Base-by-base conservation (phyloP, 92 coral and sea anemone genomes). In the Zoanthus sociatus region DNA sequence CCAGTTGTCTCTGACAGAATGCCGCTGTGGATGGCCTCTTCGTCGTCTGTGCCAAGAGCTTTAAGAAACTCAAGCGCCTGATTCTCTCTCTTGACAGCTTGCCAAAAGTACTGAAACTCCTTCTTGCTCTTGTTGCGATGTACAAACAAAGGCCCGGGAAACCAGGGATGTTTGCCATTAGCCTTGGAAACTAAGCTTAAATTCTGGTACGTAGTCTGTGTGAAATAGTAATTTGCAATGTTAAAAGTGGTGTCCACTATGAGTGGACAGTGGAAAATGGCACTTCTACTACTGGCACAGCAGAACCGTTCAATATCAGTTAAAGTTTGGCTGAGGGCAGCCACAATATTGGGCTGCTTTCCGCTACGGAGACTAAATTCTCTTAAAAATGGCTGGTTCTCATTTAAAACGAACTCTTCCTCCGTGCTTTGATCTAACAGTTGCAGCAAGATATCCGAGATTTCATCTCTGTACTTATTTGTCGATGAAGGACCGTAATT, bases 41-140 rank as follows among this genome's bases (percentile, higher is more conserved):
- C 88, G 73, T 72, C 88, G 64, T 88, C 91, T 11, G 91, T 44
- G 46, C 83, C 78, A 71, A 88, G 88, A 56, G 66, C 83, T 56
- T 79, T 72, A 9, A 88, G 66, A 53, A 31, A 50, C 72, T 82
- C 83, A 17, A 88, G 83, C 13, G 47, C 60, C 37, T 46, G 47
- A 46, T 75, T 63, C 47, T 77, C 91, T 55, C 91, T 69, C 64
- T 88, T 88, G 5, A 88, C 88, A 14, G 88, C 91, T 56, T 88
- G 91, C 91, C 91, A 88, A 70, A 88, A 88, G 77, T 83, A 73
- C 58, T 76, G 73, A 68, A 88, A 88, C 45, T 88, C 83, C 54
- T 88, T 83, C 44, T 17, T 72, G 60, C 60, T 50, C 83, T 88
- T 88, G 88, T 83, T 83, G 45, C 91, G 88, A 76, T 88, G 91